Percentiles rank a stretch among this genome's conserved stretches.
Evolutionary conservation across 2,888 invertebrate genomes (phyloP).

Genomic region (Diarsia rubi): DNA sequence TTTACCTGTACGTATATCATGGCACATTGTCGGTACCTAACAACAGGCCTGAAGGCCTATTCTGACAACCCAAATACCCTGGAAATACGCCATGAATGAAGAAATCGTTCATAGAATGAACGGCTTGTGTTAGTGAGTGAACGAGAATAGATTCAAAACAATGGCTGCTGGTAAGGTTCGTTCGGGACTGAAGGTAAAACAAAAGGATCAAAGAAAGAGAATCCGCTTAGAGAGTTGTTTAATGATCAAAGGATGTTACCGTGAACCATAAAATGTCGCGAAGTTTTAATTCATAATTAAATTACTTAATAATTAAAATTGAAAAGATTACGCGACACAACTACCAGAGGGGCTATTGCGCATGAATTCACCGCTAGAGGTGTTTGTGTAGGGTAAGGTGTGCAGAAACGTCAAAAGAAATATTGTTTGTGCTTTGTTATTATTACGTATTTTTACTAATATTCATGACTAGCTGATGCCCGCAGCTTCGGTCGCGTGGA

Average conservation of each 20-base stretch:
- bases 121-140: conserved; percentile 19
- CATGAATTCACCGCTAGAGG: too few species aligned
- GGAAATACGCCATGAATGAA: conserved; percentile 42
- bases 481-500: too few species aligned
- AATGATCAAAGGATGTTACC: background rate
- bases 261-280: background rate
- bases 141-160: conserved; percentile 40
- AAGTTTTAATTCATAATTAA: background rate
- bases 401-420: too few species aligned
- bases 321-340: background rate
- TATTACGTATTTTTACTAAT: too few species aligned
- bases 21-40: conserved; percentile 22
- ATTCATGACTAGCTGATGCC: too few species aligned
- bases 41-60: conserved; percentile 24
- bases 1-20: conserved; percentile 1
- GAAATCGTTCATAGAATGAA: conserved; percentile 36
- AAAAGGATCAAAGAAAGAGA: conserved; percentile 22
- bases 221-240: conserved; percentile 20
- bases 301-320: background rate
- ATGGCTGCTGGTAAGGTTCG: conserved; percentile 8
- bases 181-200: conserved; percentile 30
- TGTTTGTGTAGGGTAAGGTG: too few species aligned
- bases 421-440: too few species aligned
- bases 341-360: background rate
- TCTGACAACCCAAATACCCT: conserved; percentile 32